Evolutionary conservation across 2,888 invertebrate species (phyloP).

Genomic region (Leptothorax acervorum): DNA sequence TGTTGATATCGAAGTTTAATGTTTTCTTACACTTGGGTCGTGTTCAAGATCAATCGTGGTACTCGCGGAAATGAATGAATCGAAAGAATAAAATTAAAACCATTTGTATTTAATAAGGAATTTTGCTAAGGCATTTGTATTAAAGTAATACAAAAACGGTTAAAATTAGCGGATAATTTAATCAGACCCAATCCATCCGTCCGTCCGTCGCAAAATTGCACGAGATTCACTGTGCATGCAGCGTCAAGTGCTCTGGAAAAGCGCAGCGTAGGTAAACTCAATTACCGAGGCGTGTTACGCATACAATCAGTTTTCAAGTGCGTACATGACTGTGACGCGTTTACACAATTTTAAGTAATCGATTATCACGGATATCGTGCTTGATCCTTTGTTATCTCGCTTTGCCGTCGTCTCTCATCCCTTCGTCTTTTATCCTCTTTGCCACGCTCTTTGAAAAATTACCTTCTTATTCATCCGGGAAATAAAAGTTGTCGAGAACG

Average conservation of each 20-base stretch:
- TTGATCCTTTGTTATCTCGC: constrained; percentile 3
- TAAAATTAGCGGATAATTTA: background rate
- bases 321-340: constrained; percentile 26
- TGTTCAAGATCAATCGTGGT: background rate
- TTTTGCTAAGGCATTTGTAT: background rate
- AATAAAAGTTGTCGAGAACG: constrained; percentile 5
- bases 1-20: background rate
- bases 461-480: constrained; percentile 21
- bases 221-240: constrained; percentile 44
- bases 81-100: background rate
- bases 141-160: background rate
- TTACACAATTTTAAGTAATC: constrained; percentile 49
- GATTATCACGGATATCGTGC: constrained; percentile 9
- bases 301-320: constrained; percentile 52
- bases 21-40: background rate
- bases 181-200: background rate
- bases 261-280: constrained; percentile 42
- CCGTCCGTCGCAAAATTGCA: constrained; percentile 24
- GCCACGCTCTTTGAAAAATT: constrained; percentile 1
- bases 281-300: constrained; percentile 43
- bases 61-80: background rate
- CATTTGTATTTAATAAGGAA: background rate
- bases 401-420: background rate
- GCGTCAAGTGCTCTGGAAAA: constrained; percentile 48
- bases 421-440: background rate